Conservation (phyloP, 1,140 invertebrate species). For the Ylistrum balloti region DNA sequence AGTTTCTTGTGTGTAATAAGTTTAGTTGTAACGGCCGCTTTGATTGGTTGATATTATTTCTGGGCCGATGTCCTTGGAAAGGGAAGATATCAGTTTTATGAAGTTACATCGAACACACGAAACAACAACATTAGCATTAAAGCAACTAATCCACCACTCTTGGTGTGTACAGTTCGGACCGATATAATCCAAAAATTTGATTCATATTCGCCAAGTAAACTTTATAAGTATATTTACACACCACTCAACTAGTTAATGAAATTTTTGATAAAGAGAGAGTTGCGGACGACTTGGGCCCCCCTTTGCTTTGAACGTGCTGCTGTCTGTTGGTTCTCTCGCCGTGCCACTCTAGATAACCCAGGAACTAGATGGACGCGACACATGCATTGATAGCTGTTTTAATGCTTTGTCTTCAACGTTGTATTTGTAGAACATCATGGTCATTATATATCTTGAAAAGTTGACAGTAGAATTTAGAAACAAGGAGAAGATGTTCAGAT, state of each 20-base stretch:
- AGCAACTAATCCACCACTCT: neutral
- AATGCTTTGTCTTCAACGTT: neutral
- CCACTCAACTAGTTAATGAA: constrained; percentile 26
- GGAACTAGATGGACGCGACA: neutral
- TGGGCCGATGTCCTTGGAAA: neutral
- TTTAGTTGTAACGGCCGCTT: neutral
- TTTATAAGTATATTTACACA: constrained; percentile 36
- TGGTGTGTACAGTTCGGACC: neutral
- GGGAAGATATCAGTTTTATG: neutral
- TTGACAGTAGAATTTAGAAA: neutral
- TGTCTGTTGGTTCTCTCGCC: neutral
- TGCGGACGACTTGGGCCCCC: neutral
- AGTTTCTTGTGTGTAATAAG: neutral
- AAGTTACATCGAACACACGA: neutral
- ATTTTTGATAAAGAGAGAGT: constrained; percentile 39
- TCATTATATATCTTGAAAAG: constrained; percentile 40
- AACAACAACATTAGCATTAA: neutral
- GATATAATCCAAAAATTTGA: constrained; percentile 19
- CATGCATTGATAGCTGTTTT: neutral
- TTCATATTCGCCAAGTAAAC: neutral
- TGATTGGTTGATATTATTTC: neutral
- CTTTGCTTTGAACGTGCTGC: constrained; percentile 14
- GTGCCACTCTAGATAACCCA: neutral
- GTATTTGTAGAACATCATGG: neutral
- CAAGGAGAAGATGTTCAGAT: constrained; percentile 34